Percentiles rank a stretch among this genome's conserved stretches.
phyloP scores from a whole-genome alignment of 30 jellyfish, hydroid and myxozoan genomes.

The Kudoa iwatai region DNA sequence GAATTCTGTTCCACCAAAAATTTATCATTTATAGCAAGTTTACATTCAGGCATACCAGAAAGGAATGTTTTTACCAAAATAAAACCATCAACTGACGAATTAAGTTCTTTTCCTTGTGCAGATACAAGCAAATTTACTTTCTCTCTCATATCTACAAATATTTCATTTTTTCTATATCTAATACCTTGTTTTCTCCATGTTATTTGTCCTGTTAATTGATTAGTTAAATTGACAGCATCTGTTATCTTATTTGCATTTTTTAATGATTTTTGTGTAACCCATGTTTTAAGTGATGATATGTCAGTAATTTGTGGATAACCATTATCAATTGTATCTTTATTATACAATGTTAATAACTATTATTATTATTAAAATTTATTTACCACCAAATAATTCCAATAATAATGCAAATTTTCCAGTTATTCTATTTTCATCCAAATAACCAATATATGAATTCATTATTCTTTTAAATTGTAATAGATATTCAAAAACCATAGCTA shows the following conservation, averaged over 20 bases:
- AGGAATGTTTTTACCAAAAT: slow-evolving; percentile 43
- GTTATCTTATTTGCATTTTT: no score
- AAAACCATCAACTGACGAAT: slow-evolving; percentile 74
- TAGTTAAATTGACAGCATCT: no score
- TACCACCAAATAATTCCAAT: slow-evolving; percentile 59
- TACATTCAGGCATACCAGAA: slow-evolving; percentile 94
- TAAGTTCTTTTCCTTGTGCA: slow-evolving; percentile 67
- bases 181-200: slow-evolving; percentile 80
- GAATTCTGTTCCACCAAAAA: slow-evolving; percentile 40
- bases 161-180: slow-evolving; percentile 39
- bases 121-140: slow-evolving; percentile 58
- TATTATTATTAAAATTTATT: slow-evolving; percentile 1
- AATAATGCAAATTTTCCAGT: slow-evolving; percentile 34
- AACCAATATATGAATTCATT: slow-evolving; percentile 44
- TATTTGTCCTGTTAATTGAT: slow-evolving; percentile 71
- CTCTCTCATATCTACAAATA: slow-evolving; percentile 37
- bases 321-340: slow-evolving; percentile 39
- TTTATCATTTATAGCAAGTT: slow-evolving; percentile 75
- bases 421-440: slow-evolving; percentile 33
- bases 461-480: slow-evolving; percentile 23
- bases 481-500: slow-evolving; percentile 66
- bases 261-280: slow-evolving; percentile 63
- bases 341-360: no score
- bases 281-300: slow-evolving; percentile 32
- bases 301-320: slow-evolving; percentile 82